Evolutionary conservation across 2,113 vertebrate species (phyloP).

Genomic region (Hoplias malabaricus): DNA sequence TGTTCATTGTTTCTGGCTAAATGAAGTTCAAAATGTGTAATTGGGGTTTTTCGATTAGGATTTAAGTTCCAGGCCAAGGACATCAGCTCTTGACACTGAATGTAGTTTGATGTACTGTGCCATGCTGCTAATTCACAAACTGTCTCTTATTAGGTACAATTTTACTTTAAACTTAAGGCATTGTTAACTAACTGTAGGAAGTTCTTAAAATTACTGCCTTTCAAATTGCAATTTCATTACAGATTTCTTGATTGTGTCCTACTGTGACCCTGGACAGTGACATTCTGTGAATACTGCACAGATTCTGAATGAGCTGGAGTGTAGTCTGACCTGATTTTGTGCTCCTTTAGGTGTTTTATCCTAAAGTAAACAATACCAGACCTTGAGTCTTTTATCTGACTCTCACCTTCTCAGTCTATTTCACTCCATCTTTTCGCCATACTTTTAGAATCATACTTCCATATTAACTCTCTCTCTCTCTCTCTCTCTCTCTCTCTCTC

Average conservation of each 20-base stretch:
- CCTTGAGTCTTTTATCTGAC: constrained; percentile 39
- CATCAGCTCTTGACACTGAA: no score
- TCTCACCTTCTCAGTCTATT: constrained; percentile 18
- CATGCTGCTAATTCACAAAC: no score
- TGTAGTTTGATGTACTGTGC: no score
- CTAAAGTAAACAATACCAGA: constrained; percentile 8
- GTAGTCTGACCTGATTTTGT: neutral
- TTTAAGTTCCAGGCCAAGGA: no score
- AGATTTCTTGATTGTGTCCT: neutral
- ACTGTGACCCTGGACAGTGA: neutral
- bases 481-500: neutral
- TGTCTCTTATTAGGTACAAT: no score
- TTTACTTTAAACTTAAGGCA: no score
- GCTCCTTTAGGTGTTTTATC: neutral
- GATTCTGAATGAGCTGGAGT: neutral
- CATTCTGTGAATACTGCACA: neutral
- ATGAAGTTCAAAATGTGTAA: no score
- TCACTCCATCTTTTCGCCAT: neutral
- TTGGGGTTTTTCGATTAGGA: no score
- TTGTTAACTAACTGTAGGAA: no score
- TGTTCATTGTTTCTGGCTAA: neutral
- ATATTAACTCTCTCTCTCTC: neutral
- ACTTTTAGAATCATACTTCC: constrained; percentile 18
- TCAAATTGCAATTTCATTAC: no score
- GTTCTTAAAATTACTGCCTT: no score